Evolutionary conservation across 2,113 vertebrate genomes (phyloP).

Genomic region (Chaetodon auriga): DNA sequence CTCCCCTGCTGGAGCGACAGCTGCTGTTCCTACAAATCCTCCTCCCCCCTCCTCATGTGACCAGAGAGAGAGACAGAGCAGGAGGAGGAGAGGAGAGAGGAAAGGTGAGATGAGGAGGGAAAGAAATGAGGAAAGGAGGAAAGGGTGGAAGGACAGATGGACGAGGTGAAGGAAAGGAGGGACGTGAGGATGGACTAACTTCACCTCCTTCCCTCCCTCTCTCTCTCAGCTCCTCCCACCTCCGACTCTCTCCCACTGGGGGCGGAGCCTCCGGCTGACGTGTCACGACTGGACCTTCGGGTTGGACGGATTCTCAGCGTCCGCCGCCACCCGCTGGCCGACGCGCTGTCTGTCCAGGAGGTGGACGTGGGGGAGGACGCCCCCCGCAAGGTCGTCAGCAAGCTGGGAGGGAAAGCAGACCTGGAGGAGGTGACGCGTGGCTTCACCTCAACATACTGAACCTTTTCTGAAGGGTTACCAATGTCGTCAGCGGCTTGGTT

Average conservation of each 20-base stretch:
- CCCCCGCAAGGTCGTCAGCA: slow-evolving; percentile 91
- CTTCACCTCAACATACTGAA: too few species aligned
- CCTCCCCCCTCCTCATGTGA: slow-evolving; percentile 29
- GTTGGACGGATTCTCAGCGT: slow-evolving; percentile 89
- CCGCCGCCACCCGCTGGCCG: slow-evolving; percentile 89
- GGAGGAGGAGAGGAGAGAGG: slow-evolving; percentile 51
- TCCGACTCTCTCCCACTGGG: slow-evolving; percentile 40
- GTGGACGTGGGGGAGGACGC: slow-evolving; percentile 91
- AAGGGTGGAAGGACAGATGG: background rate
- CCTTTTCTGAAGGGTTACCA: too few species aligned
- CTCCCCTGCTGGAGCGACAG: slow-evolving; percentile 20
- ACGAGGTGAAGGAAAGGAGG: background rate
- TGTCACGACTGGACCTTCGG: slow-evolving; percentile 92
- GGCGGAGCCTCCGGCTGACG: slow-evolving; percentile 85
- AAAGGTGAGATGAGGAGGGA: background rate
- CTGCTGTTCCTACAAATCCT: background rate
- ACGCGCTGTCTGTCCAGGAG: slow-evolving; percentile 88
- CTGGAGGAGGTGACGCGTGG: slow-evolving; percentile 85
- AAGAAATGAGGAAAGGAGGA: too few species aligned
- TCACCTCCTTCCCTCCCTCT: background rate
- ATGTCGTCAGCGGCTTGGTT: too few species aligned
- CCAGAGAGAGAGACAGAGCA: slow-evolving; percentile 19
- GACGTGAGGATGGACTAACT: background rate
- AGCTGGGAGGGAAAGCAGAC: slow-evolving; percentile 85
- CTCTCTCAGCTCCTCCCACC: slow-evolving; percentile 21